Percentiles rank a stretch among this genome's conserved stretches.
Conservation (phyloP, 2,888 invertebrate species). For the Heliconius cydno region DNA sequence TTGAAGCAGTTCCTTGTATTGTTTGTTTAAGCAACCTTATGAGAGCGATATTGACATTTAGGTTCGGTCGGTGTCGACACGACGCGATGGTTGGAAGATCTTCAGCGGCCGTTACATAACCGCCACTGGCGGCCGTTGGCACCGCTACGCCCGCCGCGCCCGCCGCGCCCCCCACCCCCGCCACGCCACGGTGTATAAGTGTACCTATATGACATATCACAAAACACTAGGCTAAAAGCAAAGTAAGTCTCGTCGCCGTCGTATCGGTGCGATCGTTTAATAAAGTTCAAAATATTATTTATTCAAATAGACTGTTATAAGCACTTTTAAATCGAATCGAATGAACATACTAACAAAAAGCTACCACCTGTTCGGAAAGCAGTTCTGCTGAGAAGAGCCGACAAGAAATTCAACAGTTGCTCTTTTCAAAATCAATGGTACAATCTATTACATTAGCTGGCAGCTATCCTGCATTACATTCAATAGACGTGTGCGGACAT, state of each 20-base stretch:
- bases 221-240: neutral
- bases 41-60: constrained; percentile 47
- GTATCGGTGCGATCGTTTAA: neutral
- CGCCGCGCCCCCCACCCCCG: neutral
- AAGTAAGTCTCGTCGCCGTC: neutral
- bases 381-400: too few relatives aligned
- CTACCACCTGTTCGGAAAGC: too few relatives aligned
- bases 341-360: too few relatives aligned
- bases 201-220: neutral
- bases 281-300: too few relatives aligned
- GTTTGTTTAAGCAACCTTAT: constrained; percentile 26
- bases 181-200: too few relatives aligned
- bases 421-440: too few relatives aligned
- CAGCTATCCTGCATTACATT: too few relatives aligned
- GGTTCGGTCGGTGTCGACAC: constrained; percentile 46
- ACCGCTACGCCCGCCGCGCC: neutral
- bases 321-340: too few relatives aligned
- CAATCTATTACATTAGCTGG: too few relatives aligned
- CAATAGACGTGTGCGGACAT: neutral
- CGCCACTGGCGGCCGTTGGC: constrained; percentile 43
- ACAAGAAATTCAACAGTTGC: too few relatives aligned
- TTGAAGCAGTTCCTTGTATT: neutral
- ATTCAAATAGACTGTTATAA: too few relatives aligned
- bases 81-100: constrained; percentile 38
- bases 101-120: constrained; percentile 46